phyloP scores from a whole-genome alignment of 1,140 invertebrate genomes.

The Drosophila triauraria region DNA sequence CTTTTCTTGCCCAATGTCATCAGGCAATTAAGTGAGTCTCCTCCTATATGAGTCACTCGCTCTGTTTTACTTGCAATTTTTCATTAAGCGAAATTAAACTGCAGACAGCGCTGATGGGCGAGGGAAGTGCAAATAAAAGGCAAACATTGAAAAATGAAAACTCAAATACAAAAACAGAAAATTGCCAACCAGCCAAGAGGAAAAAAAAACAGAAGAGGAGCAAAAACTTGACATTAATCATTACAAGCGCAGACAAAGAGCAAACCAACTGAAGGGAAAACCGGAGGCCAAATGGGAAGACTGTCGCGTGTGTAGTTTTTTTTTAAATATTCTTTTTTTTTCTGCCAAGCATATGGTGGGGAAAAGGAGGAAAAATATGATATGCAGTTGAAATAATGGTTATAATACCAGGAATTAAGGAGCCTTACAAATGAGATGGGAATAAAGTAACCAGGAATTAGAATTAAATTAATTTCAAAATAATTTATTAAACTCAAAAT shows the following conservation, averaged over 20 bases:
- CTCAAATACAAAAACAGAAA: conserved; percentile 45
- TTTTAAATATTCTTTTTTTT: conserved; percentile 1
- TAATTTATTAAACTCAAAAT: background rate
- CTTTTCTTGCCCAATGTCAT: conserved; percentile 17
- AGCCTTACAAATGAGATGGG: background rate
- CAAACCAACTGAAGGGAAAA: background rate
- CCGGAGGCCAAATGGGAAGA: conserved; percentile 4
- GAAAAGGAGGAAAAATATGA: background rate
- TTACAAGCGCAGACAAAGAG: conserved; percentile 71
- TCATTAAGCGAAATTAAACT: conserved; percentile 79
- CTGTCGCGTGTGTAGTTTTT: conserved; percentile 57
- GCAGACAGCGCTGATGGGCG: conserved; percentile 49
- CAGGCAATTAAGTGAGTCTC: conserved; percentile 61
- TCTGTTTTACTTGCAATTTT: conserved; percentile 63
- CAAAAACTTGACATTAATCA: conserved; percentile 79
- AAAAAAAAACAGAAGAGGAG: conserved; percentile 26
- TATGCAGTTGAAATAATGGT: background rate
- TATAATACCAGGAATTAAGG: background rate
- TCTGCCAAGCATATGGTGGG: conserved; percentile 15
- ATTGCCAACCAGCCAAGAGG: conserved; percentile 52
- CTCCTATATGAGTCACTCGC: conserved; percentile 47
- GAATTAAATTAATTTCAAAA: background rate
- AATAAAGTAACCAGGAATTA: background rate
- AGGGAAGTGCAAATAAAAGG: conserved; percentile 37
- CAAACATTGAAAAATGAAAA: conserved; percentile 51